Evolutionary conservation across 2,113 vertebrate species (phyloP), one percentile per base, ranked within the genome.

Genomic region (Rhadina sibilatrix): DNA sequence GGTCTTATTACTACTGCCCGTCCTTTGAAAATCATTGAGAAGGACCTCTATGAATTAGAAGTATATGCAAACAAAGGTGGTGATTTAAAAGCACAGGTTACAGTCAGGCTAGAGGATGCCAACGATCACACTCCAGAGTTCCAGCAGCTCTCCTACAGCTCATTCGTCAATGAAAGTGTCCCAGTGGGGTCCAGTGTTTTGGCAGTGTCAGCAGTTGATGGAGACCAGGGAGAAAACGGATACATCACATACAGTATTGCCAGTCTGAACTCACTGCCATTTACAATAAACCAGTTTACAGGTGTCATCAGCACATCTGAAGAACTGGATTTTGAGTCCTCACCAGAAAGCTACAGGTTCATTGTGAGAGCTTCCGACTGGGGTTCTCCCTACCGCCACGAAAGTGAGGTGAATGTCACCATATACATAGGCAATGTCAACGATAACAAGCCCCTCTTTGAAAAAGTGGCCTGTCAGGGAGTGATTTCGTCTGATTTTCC

Each of bases 201-300:
- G 84, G 90, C 97, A 4, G 98, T 99, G 68, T 99, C 98, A 11
- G 99, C 99, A 46, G 97, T 96, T 30, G 99, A 99, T 91, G 97
- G 97, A 61, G 99, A 99, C 75, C 98, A 97, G 82, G 99, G 99
- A 56, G 99, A 99, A 97, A 99, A 99, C 22, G 99, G 99, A 44
- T 99, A 99, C 66, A 99, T 99, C 78, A 99, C 99, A 1, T 99
- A 99, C 40, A 99, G 99, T 92, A 98, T 99, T 79, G 98, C 99
- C 75, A 99, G 98, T 91, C 94, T 99, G 64, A 98, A 98, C 94
- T 89, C 98, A 3, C 85, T 99, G 14, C 99, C 99, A 0, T 99
- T 99, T 95, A 97, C 97, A 83, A 98, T 99, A 90, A 99, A 99
- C 94, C 99, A 99, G 95, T 99, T 99, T 97, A 99, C 99, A 40